Base-by-base conservation (phyloP, 1,140 invertebrate species). In the Phenacoccus solenopsis region DNA sequence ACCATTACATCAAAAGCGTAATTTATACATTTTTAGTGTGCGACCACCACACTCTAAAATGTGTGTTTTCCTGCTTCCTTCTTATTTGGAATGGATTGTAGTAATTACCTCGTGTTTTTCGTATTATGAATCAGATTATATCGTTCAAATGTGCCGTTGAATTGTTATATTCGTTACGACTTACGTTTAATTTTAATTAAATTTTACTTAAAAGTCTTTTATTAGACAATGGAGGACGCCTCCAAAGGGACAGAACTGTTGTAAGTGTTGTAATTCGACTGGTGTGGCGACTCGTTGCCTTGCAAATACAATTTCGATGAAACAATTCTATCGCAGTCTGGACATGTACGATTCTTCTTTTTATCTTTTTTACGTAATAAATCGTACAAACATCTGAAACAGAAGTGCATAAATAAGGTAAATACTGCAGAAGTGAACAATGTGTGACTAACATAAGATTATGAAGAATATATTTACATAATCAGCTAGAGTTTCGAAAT, bases 311-410 rank as follows among this genome's bases (percentile, higher is more conserved):
- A 78, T 13, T 84, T 80, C 28, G 85, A 87, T 4, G 30, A 30
- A 49, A 86, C 79, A 16, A 85, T 80, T 72, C 84, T 84, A 72
- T 86, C 84, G 72, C 86, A 87, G 70, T 86, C 85, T 1, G 86
- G 86, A 73, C 86, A 87, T 64, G 79, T 76, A 38, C 79, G 80
- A 73, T 81, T 84, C 73, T 85, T 76, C 71, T 78, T 86, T 76
- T 85, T 86, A 73, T 87, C 86, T 72, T 86, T 86, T 24, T 86
- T 80, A 69, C 82, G 79, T 35, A 86, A 81, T 71, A 88, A 77
- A 72, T 89, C 87, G 74, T 87, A 84, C 21, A 87, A 87, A 76
- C 87, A 89, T 77, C 87, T 88, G 75, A 69, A 70, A 28, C 28
- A 24, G 3, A 70, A 24, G 57, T 13, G 20, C 25, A 24, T 28